These are phyloP conservation scores for Hephaestus fuliginosus DNA, from an alignment of 2,797 vertebrate genomes.

Conservation along the genomic window DNA sequence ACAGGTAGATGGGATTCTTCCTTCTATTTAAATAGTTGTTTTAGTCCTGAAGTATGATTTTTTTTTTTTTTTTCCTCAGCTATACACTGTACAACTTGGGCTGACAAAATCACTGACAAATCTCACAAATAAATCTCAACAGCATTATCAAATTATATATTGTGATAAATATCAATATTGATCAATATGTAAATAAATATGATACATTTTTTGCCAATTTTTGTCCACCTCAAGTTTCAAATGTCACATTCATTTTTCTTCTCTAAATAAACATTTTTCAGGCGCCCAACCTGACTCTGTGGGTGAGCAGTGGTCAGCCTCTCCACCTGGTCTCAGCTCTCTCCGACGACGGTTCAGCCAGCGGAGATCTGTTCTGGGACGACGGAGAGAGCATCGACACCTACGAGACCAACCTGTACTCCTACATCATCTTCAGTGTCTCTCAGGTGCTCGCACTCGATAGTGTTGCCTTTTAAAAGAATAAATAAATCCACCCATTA, in stretches of 20 bases:
- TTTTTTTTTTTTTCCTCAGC: too few species aligned
- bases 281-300: conserved; percentile 86
- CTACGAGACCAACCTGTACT: conserved; percentile 84
- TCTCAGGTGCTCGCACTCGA: conserved; percentile 78
- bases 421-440: conserved; percentile 87
- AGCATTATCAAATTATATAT: too few species aligned
- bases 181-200: too few species aligned
- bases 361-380: conserved; percentile 92
- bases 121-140: too few species aligned
- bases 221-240: not conserved
- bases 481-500: too few species aligned
- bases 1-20: conserved; percentile 82
- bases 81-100: not conserved
- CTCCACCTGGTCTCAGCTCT: conserved; percentile 86
- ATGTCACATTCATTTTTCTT: not conserved
- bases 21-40: not conserved
- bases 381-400: conserved; percentile 89
- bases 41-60: not conserved
- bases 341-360: conserved; percentile 78
- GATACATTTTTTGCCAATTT: not conserved
- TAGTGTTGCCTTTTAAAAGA: not conserved
- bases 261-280: conserved; percentile 45
- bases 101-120: too few species aligned
- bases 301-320: conserved; percentile 84
- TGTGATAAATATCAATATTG: too few species aligned